Evolutionary conservation across 2,797 vertebrate species (phyloP).

Genomic region (Threskiornis aethiopicus): DNA sequence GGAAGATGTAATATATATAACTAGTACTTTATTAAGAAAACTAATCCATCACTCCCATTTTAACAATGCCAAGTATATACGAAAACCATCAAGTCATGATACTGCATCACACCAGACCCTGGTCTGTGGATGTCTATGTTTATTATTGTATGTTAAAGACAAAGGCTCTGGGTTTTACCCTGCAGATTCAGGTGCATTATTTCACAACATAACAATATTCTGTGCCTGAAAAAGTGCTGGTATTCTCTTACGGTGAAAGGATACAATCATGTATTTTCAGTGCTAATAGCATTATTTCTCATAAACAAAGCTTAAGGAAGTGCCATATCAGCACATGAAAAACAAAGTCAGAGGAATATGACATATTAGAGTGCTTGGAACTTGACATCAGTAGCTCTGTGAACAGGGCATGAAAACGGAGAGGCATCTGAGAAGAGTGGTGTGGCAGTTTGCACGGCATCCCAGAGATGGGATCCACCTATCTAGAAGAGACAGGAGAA

Average conservation of each 20-base stretch:
- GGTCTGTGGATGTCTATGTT: neutral
- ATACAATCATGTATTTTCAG: neutral
- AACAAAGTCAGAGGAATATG: neutral
- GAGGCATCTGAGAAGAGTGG: fast-evolving
- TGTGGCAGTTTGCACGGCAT: neutral
- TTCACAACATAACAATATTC: neutral
- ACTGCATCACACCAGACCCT: neutral
- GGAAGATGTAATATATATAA: neutral
- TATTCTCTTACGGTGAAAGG: neutral
- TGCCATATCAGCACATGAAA: neutral
- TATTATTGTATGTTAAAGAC: neutral
- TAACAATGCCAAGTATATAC: neutral
- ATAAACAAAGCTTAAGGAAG: neutral
- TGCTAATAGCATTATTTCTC: neutral
- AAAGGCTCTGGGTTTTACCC: neutral
- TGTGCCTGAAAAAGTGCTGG: neutral
- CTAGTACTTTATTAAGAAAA: neutral
- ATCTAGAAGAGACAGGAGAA: neutral
- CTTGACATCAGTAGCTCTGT: neutral
- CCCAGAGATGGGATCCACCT: neutral
- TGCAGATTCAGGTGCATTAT: neutral
- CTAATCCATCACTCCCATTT: neutral
- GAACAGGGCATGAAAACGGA: neutral
- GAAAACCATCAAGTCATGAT: neutral
- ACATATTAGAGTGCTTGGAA: neutral